These are phyloP conservation scores for Ataeniobius toweri DNA, from an alignment of 2,797 vertebrate species.

Conservation along the genomic window DNA sequence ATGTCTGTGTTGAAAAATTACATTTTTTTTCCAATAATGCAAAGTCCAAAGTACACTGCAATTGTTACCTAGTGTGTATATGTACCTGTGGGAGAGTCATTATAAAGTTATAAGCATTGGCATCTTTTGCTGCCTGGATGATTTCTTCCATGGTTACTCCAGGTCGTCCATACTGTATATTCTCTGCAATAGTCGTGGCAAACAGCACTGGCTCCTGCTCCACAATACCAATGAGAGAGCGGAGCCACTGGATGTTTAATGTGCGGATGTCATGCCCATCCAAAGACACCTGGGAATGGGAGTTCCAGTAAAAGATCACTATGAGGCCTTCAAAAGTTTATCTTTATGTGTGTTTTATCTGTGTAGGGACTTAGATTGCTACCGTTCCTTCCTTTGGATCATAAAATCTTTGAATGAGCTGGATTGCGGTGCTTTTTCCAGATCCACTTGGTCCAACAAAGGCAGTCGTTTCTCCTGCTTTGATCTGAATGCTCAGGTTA, in stretches of 20 bases:
- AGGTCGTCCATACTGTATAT: conserved; percentile 77
- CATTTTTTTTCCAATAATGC: background rate
- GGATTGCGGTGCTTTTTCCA: conserved; percentile 81
- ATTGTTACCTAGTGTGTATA: background rate
- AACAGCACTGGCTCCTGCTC: conserved; percentile 85
- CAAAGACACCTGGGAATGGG: conserved; percentile 73
- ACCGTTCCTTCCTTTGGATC: conserved; percentile 82
- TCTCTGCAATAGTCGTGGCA: conserved; percentile 81
- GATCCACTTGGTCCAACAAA: conserved; percentile 85
- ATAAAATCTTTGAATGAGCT: conserved; percentile 85
- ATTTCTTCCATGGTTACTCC: conserved; percentile 79
- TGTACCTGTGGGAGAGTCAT: conserved; percentile 82
- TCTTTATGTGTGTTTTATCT: background rate
- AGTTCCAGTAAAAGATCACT: background rate
- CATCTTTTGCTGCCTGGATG: conserved; percentile 77
- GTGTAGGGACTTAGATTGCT: conserved; percentile 22
- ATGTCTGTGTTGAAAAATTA: conserved; percentile 66
- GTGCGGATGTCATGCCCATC: conserved; percentile 82
- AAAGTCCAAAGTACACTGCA: background rate
- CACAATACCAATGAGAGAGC: conserved; percentile 82
- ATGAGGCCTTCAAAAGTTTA: background rate
- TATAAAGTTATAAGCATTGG: conserved; percentile 84
- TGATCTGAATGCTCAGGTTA: conserved; percentile 73
- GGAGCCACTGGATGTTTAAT: conserved; percentile 82
- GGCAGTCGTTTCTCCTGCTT: conserved; percentile 81